Percentiles rank a stretch among this genome's conserved stretches.
Conservation (phyloP, 2,888 invertebrate genomes). For the Dusona sp. region DNA sequence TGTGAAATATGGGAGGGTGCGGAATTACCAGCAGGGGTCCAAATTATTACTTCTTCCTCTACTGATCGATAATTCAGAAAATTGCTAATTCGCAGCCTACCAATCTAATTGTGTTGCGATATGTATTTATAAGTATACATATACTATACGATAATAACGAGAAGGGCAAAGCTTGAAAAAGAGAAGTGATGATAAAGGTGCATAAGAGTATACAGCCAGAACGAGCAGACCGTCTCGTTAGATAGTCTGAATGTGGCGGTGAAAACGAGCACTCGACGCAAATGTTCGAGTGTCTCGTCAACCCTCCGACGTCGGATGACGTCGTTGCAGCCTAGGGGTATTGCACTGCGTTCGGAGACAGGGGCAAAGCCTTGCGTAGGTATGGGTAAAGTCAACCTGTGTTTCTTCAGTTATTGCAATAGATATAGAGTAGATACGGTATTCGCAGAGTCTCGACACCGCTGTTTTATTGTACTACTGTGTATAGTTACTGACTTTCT, state of each 20-base stretch:
- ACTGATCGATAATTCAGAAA: conserved; percentile 1
- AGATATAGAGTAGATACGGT: background rate
- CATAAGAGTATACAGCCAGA: conserved; percentile 63
- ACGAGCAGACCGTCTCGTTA: conserved; percentile 76
- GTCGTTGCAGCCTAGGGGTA: conserved; percentile 45
- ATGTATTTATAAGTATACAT: background rate
- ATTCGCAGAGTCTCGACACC: conserved; percentile 47
- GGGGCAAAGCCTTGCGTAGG: conserved; percentile 52
- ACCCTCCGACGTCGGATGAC: conserved; percentile 34
- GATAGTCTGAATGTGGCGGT: conserved; percentile 72
- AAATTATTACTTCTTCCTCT: background rate
- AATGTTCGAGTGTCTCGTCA: conserved; percentile 75
- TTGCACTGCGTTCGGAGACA: conserved; percentile 33
- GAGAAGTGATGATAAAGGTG: conserved; percentile 20
- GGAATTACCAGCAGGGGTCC: background rate
- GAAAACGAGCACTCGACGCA: conserved; percentile 74
- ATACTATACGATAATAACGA: conserved; percentile 3
- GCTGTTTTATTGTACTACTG: conserved; percentile 5
- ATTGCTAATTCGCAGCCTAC: background rate
- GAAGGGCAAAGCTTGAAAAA: conserved; percentile 22
- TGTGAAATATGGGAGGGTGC: background rate
- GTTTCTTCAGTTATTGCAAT: conserved; percentile 17
- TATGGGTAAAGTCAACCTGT: background rate
- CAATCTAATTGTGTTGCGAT: background rate
- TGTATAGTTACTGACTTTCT: background rate